phyloP scores from a whole-genome alignment of 2,113 vertebrate genomes.

The Setophaga kirtlandii region DNA sequence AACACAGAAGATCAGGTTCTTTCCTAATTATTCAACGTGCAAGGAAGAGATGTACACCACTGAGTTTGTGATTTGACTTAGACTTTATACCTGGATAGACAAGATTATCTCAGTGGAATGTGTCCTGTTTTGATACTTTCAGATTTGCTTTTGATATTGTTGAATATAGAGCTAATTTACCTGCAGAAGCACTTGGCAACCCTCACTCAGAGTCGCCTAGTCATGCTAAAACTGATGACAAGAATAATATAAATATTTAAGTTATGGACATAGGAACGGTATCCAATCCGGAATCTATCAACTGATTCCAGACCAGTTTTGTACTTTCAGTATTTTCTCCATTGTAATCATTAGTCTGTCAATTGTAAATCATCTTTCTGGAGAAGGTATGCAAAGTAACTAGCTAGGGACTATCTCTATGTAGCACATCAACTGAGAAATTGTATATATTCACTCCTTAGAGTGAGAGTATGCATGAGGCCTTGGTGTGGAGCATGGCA shows the following conservation, averaged over 20 bases:
- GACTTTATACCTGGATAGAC: neutral
- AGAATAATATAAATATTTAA: neutral
- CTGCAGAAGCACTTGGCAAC: neutral
- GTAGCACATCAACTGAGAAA: neutral
- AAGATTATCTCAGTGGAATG: neutral
- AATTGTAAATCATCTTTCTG: neutral
- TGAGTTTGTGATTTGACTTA: neutral
- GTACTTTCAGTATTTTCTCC: neutral
- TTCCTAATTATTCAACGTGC: fast-evolving
- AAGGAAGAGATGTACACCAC: neutral
- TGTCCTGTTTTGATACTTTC: neutral
- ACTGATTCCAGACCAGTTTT: neutral
- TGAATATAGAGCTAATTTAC: neutral
- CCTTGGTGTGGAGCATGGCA: fast-evolving
- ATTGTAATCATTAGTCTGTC: neutral
- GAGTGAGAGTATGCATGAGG: neutral
- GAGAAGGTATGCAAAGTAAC: neutral
- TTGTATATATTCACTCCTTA: neutral
- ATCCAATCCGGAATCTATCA: neutral
- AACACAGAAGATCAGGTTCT: neutral
- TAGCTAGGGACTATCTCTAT: neutral
- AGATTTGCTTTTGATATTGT: neutral
- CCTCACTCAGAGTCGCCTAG: neutral
- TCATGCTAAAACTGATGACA: neutral
- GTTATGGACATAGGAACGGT: neutral